Evolutionary conservation across 2,797 vertebrate species (phyloP), one percentile per base, ranked within the genome.

Genomic region (Phoxinus dragarum): DNA sequence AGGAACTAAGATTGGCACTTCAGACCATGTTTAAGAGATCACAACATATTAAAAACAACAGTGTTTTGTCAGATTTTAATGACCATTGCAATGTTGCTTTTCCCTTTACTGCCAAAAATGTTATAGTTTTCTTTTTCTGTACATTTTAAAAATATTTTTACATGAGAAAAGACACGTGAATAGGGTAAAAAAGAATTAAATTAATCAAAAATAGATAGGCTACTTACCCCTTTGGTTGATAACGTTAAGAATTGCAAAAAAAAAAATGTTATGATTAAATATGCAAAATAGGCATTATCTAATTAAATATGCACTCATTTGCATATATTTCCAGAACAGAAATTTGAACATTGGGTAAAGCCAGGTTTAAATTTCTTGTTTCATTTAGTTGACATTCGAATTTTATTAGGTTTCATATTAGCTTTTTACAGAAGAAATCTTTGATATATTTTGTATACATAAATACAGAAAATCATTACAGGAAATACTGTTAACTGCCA

Each of bases 11-110:
- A 44, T 44, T 44, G 42, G 11, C 42, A 44, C 10, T 44, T 44
- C 10, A 44, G 42, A 44, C 42, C 42, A 44, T 44, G 42, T 44
- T 44, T 44, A 44, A 2, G 10, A 11, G 87, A 85, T 91, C 90
- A 84, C 89, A 84, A 82, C 82, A 90, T 92, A 91, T 89, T 89
- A 61, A 61, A 61, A 64, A 2, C 59, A n/a, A 27, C 56, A 59
- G n/a, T 31, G 11, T 31, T 64, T 64, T 3, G 5, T 27, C 59
- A 14, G 12, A 64, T 64, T 64, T 64, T 6, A 64, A 64, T 64
- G n/a, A 5, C 59, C 11, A 64, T 31, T 64, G 59, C 59, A 31
- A 31, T 31, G 27, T 27, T 64, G 27, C 59, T 31, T 64, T 31
- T 64, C 59, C 5, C 12, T 64, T 12, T 31, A 31, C 11, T 64